These are phyloP conservation scores for Sarcophaga rosellei DNA, from an alignment of 2,888 invertebrate species.

Conservation along the genomic window DNA sequence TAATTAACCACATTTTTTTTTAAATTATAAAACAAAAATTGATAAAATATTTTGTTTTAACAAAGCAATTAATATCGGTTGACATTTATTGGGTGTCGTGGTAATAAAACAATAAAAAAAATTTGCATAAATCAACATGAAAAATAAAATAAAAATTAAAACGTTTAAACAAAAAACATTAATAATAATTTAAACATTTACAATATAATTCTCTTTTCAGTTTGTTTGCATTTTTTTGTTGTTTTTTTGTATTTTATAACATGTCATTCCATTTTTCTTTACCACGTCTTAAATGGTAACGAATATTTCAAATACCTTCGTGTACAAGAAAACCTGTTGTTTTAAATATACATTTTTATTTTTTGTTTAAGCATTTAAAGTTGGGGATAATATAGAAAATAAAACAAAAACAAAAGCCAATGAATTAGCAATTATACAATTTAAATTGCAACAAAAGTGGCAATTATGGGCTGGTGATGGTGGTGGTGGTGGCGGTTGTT, in stretches of 20 bases:
- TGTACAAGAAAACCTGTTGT: slow-evolving; percentile 36
- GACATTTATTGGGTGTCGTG: slow-evolving; percentile 65
- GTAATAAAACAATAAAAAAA: slow-evolving; percentile 58
- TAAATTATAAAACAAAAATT: too few relatives aligned
- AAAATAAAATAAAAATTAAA: slow-evolving; percentile 49
- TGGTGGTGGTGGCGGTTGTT: not conserved
- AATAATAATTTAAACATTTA: slow-evolving; percentile 19
- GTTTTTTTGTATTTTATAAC: not conserved
- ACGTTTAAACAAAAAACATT: slow-evolving; percentile 26
- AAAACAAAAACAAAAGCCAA: not conserved
- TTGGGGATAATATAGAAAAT: not conserved
- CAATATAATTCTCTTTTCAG: slow-evolving; percentile 16
- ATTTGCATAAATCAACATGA: slow-evolving; percentile 62
- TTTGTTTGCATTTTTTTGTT: too few relatives aligned
- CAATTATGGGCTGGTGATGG: not conserved
- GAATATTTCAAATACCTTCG: not conserved
- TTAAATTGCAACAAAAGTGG: slow-evolving; percentile 10
- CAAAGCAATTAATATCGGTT: slow-evolving; percentile 58
- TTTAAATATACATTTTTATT: slow-evolving; percentile 8
- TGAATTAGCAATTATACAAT: slow-evolving; percentile 36
- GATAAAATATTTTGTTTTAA: slow-evolving; percentile 2
- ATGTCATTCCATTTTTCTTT: slow-evolving; percentile 1
- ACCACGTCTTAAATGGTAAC: not conserved
- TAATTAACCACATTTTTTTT: slow-evolving; percentile 46
- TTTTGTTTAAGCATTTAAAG: not conserved